phyloP scores from a whole-genome alignment of 1,140 invertebrate species.

The Pemphigus obesinymphae region DNA sequence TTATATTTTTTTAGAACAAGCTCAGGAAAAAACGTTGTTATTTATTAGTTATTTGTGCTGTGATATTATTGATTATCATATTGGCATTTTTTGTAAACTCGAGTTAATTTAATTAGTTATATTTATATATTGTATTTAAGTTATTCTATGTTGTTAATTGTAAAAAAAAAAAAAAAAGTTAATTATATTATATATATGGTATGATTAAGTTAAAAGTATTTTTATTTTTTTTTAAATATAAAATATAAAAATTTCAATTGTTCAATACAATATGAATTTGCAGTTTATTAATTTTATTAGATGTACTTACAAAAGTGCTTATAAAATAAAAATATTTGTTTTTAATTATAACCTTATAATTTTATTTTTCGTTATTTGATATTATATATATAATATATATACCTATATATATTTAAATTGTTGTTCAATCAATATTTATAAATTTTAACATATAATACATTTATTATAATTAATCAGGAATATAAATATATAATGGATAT shows the following conservation, averaged over 20 bases:
- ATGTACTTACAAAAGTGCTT: neutral
- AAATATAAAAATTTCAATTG: neutral
- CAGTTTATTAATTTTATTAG: constrained; percentile 7
- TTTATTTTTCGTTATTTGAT: neutral
- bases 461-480: too few relatives aligned
- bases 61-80: constrained; percentile 41
- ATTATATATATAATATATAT: neutral
- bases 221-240: neutral
- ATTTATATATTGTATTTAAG: neutral
- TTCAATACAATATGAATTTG: neutral
- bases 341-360: too few relatives aligned
- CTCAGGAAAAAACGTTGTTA: constrained; percentile 44
- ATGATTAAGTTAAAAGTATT: neutral
- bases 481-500: too few relatives aligned
- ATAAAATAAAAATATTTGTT: neutral
- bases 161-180: neutral
- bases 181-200: neutral
- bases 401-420: neutral
- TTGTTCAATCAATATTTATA: neutral
- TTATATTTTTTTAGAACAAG: constrained; percentile 45
- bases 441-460: too few relatives aligned
- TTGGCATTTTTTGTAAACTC: constrained; percentile 34
- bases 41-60: constrained; percentile 41
- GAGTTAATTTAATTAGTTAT: neutral
- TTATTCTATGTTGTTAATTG: constrained; percentile 2